Evolutionary conservation across 2,888 invertebrate species (phyloP), one percentile per base, ranked within the genome.

Genomic region (Pollenia angustigena): DNA sequence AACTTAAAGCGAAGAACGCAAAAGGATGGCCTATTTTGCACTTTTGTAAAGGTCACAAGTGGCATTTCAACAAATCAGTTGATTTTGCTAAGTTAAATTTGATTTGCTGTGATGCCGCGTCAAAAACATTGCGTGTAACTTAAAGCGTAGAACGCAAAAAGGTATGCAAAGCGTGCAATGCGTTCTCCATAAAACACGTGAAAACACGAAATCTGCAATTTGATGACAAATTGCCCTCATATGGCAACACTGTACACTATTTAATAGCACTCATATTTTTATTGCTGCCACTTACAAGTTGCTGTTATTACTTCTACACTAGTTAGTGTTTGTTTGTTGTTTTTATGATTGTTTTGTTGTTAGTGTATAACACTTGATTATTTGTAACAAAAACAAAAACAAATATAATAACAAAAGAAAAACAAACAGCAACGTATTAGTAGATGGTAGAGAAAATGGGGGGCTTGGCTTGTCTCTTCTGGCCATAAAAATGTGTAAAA

Each of bases 401-500:
- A 7, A 62, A n/a, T 18, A 75, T 1, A 8, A 18, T 9, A 23
- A 71, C 1, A 32, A 32, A 32, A 32, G 3, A 32, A 32, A 32
- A 56, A 46, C 16, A 40, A 54, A 23, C 32, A n/a, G 48, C 64
- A 44, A 7, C 18, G 44, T 80, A 8, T 71, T 69, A 60, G n/a
- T 69, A 7, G 32, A 12, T 50, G 50, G 40, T 48, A 52, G 44
- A 60, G 60, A 42, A 60, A 76, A 40, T 79, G 56, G 58, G 79
- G 79, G 84, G 84, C 84, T 84, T 79, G 84, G 84, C 84, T 84
- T 79, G 84, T 79, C 84, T 84, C 23, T 79, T 72, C 6, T 32
- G 54, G 58, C 32, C 64, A 56, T 44, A 71, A 60, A 64, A 42
- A 16, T n/a, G 42, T 54, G 4, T 16, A 78, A 78, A 58, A 18